phyloP scores from a whole-genome alignment of 2,797 vertebrate species.

The Phrynocephalus vlangalii region DNA sequence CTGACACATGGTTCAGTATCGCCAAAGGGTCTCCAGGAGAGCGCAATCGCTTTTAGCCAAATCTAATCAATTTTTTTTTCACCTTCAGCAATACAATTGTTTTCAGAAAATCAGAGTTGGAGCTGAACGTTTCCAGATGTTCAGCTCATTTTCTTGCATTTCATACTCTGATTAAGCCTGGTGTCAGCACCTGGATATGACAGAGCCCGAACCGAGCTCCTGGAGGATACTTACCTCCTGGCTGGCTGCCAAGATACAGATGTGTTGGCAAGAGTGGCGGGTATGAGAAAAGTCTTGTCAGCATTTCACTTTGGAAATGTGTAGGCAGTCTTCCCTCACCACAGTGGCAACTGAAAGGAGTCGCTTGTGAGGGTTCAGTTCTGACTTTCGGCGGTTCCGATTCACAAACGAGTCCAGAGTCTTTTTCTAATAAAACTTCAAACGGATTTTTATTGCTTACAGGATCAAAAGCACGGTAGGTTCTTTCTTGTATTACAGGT shows the following conservation, averaged over 20 bases:
- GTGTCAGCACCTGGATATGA: background rate
- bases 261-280: background rate
- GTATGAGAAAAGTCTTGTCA: background rate
- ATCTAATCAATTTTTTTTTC: slow-evolving; percentile 60
- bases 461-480: no score
- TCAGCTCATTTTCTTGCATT: slow-evolving; percentile 57
- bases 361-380: no score
- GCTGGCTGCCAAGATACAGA: background rate
- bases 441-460: no score
- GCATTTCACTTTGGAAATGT: no score
- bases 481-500: no score
- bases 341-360: background rate
- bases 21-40: slow-evolving; percentile 34
- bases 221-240: no score
- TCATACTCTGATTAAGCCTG: slow-evolving; percentile 5
- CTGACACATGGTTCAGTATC: background rate
- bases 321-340: background rate
- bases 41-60: slow-evolving; percentile 54
- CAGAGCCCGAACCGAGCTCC: background rate
- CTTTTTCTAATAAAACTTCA: no score
- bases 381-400: no score
- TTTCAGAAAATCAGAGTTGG: slow-evolving; percentile 60
- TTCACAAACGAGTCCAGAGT: no score
- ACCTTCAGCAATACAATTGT: slow-evolving; percentile 52
- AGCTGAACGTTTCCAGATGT: slow-evolving; percentile 47